Conservation (phyloP, 2,797 vertebrate species). For the Melanotaenia maccullochi region DNA sequence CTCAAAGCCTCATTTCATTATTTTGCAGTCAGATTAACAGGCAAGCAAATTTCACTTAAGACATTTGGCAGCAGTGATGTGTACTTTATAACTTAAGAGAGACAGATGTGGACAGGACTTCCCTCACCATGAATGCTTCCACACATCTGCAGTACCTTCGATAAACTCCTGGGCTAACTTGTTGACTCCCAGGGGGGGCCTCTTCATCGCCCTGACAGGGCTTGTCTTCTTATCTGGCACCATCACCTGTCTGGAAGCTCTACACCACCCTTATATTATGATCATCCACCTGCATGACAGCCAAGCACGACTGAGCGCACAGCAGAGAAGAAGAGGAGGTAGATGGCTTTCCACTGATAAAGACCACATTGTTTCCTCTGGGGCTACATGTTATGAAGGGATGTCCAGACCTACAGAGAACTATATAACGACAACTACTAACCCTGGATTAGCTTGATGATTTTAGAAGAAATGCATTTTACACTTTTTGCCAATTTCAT, state of each 20-base stretch:
- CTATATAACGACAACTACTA: background rate
- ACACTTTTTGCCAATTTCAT: background rate
- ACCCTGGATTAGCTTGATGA: background rate
- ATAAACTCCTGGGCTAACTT: background rate
- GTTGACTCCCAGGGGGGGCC: slow-evolving; percentile 47
- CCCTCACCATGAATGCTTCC: background rate
- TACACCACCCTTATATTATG: slow-evolving; percentile 80
- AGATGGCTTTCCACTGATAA: slow-evolving; percentile 79
- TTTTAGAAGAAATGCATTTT: background rate
- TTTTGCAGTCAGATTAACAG: background rate
- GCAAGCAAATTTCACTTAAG: background rate
- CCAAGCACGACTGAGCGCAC: slow-evolving; percentile 70
- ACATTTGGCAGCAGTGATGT: background rate
- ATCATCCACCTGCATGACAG: slow-evolving; percentile 83
- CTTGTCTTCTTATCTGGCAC: slow-evolving; percentile 82
- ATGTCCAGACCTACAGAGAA: slow-evolving; percentile 6
- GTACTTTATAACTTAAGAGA: background rate
- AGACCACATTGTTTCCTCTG: slow-evolving; percentile 49
- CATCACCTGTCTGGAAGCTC: slow-evolving; percentile 82
- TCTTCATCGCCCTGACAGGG: slow-evolving; percentile 73
- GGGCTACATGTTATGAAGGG: slow-evolving; percentile 3
- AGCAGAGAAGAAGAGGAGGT: slow-evolving; percentile 53
- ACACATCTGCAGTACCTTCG: background rate
- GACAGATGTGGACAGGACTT: fast-evolving
- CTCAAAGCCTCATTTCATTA: background rate